Conservation (phyloP, 2,888 invertebrate genomes). For the Acleris cristana region DNA sequence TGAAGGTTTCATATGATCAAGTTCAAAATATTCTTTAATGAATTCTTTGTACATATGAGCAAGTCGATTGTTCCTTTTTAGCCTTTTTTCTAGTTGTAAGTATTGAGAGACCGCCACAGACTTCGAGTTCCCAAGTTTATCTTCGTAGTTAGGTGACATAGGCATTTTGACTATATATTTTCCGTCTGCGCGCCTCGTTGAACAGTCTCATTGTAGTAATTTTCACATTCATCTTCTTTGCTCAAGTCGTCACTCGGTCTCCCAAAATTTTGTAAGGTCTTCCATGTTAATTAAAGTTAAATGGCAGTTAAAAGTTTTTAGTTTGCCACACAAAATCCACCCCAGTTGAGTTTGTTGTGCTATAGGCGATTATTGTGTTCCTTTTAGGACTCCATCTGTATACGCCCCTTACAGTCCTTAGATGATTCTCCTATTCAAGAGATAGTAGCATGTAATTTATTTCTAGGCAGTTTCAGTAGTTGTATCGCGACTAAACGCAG, state of each 20-base stretch:
- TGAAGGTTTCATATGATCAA: slow-evolving; percentile 5
- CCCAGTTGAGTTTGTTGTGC: slow-evolving; percentile 37
- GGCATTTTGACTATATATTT: slow-evolving; percentile 41
- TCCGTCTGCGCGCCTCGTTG: slow-evolving; percentile 21
- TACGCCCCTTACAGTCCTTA: slow-evolving; percentile 22
- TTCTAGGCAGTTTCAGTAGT: slow-evolving; percentile 27
- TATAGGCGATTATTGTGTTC: slow-evolving; percentile 15
- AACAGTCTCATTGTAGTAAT: slow-evolving; percentile 31
- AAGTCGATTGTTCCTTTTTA: neutral
- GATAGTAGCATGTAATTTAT: slow-evolving; percentile 25
- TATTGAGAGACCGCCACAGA: slow-evolving; percentile 29
- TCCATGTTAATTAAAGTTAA: slow-evolving; percentile 33
- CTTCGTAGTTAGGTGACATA: slow-evolving; percentile 19
- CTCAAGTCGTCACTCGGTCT: slow-evolving; percentile 13
- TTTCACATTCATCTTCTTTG: slow-evolving; percentile 36
- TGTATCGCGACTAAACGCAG: no score
- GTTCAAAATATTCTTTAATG: slow-evolving; percentile 23
- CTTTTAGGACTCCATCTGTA: slow-evolving; percentile 29
- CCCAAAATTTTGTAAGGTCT: slow-evolving; percentile 38
- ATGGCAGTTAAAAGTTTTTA: slow-evolving; percentile 38
- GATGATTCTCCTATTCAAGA: slow-evolving; percentile 31
- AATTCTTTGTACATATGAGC: slow-evolving; percentile 37
- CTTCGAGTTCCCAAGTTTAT: slow-evolving; percentile 35
- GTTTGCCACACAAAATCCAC: slow-evolving; percentile 32
- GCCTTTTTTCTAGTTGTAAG: slow-evolving; percentile 25